Evolutionary conservation across 2,797 vertebrate species (phyloP).

Genomic region (Gouania willdenowi): DNA sequence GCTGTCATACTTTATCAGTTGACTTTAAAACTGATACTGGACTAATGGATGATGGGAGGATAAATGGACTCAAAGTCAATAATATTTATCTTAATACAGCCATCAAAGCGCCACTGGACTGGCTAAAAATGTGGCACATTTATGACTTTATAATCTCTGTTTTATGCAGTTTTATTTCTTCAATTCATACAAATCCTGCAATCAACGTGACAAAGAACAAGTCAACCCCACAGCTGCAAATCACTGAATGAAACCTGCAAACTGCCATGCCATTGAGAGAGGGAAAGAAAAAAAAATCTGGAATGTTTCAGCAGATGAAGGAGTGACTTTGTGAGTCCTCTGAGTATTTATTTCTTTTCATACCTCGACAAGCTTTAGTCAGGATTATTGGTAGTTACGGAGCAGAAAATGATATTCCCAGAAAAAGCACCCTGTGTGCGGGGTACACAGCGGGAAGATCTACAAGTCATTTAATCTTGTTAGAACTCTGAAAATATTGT

Average conservation of each 20-base stretch:
- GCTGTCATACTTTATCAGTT: too few species aligned
- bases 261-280: constrained; percentile 32
- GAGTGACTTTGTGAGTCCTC: constrained; percentile 62
- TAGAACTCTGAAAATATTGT: constrained; percentile 48
- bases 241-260: constrained; percentile 26
- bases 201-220: constrained; percentile 21
- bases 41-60: too few species aligned
- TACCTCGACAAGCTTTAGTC: constrained; percentile 52
- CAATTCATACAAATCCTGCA: neutral
- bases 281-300: too few species aligned
- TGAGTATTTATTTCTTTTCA: constrained; percentile 65
- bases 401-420: constrained; percentile 70
- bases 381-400: constrained; percentile 65
- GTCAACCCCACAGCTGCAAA: constrained; percentile 9
- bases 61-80: too few species aligned
- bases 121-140: too few species aligned
- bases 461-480: constrained; percentile 63
- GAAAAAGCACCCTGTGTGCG: constrained; percentile 56
- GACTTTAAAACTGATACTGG: too few species aligned
- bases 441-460: constrained; percentile 54
- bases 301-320: constrained; percentile 64
- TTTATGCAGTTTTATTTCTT: too few species aligned
- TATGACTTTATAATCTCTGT: too few species aligned
- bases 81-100: too few species aligned
- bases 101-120: too few species aligned